Percentiles rank a stretch among this genome's conserved stretches.
Evolutionary conservation across 2,888 invertebrate species (phyloP).

Genomic region (Meghimatium bilineatum): DNA sequence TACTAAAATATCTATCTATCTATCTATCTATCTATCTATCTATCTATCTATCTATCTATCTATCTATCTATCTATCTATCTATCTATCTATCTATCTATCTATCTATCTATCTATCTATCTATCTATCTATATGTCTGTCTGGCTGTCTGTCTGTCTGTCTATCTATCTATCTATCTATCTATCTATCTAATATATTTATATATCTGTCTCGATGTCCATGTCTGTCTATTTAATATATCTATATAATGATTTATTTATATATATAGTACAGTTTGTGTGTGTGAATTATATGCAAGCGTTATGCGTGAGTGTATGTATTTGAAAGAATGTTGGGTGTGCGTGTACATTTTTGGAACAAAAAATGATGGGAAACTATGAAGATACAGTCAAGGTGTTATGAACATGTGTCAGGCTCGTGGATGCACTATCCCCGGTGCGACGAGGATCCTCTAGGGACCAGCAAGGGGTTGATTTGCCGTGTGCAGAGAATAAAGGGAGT

Average conservation of each 20-base stretch:
- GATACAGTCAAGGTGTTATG: not conserved
- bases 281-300: not conserved
- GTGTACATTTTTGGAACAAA: not conserved
- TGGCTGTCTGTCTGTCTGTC: no score
- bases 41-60: not conserved
- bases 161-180: no score
- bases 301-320: not conserved
- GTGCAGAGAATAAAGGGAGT: slow-evolving; percentile 4
- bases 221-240: not conserved
- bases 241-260: no score
- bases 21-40: slow-evolving; percentile 8
- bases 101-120: not conserved
- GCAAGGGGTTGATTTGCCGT: not conserved
- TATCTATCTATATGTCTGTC: no score
- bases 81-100: not conserved
- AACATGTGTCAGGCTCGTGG: not conserved
- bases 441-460: not conserved
- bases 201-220: not conserved
- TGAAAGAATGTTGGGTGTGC: not conserved
- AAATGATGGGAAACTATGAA: not conserved
- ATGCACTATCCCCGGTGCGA: not conserved
- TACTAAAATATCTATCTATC: not conserved
- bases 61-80: not conserved
- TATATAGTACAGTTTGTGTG: not conserved
- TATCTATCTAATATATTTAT: not conserved